Evolutionary conservation across 2,113 vertebrate species (phyloP), one percentile per base, ranked within the genome.

Genomic region (Carassius carassius): DNA sequence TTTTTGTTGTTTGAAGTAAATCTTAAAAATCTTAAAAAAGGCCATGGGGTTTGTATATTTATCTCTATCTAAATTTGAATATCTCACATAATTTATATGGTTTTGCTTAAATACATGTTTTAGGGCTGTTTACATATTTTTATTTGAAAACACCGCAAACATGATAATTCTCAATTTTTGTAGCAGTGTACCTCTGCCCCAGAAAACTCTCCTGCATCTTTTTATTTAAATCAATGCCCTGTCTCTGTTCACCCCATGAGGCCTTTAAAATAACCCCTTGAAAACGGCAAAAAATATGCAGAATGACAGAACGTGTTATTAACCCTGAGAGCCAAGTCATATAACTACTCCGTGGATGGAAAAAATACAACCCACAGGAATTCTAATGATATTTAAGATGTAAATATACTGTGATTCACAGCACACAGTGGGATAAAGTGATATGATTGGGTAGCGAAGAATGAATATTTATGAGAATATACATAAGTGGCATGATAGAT

Each of bases 141-240:
- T 9, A 58, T 4, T 51, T 51, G 1, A 51, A 51, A 51, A 51
- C n/a, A 60, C n/a, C 8, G 23, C 58, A 60, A 60, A 60, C 9
- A n/a, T 25, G 5, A 63, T 63, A 23, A 63, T 63, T 63, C 1
- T 0, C 11, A 25, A 23, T 25, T 23, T 63, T 2, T 62, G 60
- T 62, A 21, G 60, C n/a, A 65, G 62, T 65, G 19, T 58, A 78
- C 60, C 4, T 11, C 47, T 19, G 19, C n/a, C 25, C 60, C 5
- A 58, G 19, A 58, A 58, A 58, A 8, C 19, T 58, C 54, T 58
- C 51, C 75, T 23, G 7, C 41, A 73, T 70, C 21, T 32, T 84
- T 17, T 19, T 60, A 76, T 63, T 67, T 84, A 84, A 56, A 75
- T 76, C 77, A 86, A 75, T 19, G 7, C 72, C 62, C 67, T 63